These are phyloP conservation scores for Oriolus oriolus DNA, from an alignment of 2,113 vertebrate species.

Conservation along the genomic window DNA sequence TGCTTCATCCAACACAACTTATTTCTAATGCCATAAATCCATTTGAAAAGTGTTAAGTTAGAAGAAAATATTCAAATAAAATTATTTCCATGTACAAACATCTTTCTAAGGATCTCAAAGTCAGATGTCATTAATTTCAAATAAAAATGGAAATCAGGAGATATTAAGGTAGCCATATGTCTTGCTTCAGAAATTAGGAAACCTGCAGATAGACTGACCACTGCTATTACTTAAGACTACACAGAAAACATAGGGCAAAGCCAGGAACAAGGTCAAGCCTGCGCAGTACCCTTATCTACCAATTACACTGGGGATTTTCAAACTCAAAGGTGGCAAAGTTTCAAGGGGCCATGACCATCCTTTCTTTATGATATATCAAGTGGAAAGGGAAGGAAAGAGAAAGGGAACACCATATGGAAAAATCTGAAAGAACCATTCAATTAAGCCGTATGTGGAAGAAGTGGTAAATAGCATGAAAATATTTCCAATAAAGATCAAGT, in stretches of 20 bases:
- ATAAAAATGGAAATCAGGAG: not conserved
- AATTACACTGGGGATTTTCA: not conserved
- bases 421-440: not conserved
- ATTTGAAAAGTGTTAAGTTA: not conserved
- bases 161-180: not conserved
- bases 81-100: not conserved
- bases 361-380: not conserved
- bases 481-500: not conserved
- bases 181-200: not conserved
- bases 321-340: not conserved
- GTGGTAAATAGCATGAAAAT: not conserved
- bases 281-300: not conserved
- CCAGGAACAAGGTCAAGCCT: not conserved
- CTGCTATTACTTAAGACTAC: not conserved
- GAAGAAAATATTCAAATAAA: not conserved
- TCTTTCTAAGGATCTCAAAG: not conserved
- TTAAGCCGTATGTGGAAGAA: not conserved
- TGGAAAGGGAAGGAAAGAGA: not conserved
- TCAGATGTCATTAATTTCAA: not conserved
- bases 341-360: not conserved
- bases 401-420: not conserved
- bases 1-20: not conserved
- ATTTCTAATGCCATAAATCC: not conserved
- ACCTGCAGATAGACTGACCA: not conserved
- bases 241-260: not conserved